phyloP scores from a whole-genome alignment of 2,888 invertebrate genomes.

The Itoplectis maculator region DNA sequence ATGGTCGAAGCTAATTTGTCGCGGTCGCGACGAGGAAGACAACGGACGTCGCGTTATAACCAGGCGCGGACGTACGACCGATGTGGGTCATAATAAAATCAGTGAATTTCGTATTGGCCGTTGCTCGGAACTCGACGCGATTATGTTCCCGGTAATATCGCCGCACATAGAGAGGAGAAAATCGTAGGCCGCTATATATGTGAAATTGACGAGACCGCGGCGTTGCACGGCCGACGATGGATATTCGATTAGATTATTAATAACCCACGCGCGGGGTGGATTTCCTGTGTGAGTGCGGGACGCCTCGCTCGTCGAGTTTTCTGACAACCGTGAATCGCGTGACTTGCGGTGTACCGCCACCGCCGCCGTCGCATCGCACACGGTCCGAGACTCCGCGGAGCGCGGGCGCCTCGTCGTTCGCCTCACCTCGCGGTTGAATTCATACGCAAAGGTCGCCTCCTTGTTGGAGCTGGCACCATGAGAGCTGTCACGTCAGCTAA shows the following conservation, averaged over 20 bases:
- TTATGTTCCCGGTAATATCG: constrained; percentile 41
- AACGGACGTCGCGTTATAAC: neutral
- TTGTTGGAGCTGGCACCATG: constrained; percentile 50
- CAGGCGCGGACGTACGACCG: neutral
- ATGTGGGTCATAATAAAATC: constrained; percentile 31
- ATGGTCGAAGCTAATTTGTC: constrained; percentile 9
- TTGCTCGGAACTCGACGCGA: constrained; percentile 48
- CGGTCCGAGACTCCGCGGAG: too few relatives aligned
- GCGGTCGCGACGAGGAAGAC: neutral
- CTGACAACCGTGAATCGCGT: constrained; percentile 66
- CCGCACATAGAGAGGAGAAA: neutral
- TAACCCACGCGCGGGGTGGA: constrained; percentile 11
- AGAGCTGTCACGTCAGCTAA: constrained; percentile 12
- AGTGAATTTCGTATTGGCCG: constrained; percentile 44
- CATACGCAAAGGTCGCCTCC: constrained; percentile 63
- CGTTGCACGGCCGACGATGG: constrained; percentile 52
- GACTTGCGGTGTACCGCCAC: constrained; percentile 45
- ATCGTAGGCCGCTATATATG: constrained; percentile 15
- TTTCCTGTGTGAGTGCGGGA: neutral
- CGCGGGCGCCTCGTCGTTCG: constrained; percentile 17
- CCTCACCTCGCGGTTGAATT: constrained; percentile 57
- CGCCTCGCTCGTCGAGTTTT: constrained; percentile 20
- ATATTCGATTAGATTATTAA: constrained; percentile 65
- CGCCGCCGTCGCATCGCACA: too few relatives aligned
- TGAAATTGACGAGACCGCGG: constrained; percentile 59